These are phyloP conservation scores for Maniola jurtina DNA, from an alignment of 1,140 invertebrate genomes.

Conservation along the genomic window DNA sequence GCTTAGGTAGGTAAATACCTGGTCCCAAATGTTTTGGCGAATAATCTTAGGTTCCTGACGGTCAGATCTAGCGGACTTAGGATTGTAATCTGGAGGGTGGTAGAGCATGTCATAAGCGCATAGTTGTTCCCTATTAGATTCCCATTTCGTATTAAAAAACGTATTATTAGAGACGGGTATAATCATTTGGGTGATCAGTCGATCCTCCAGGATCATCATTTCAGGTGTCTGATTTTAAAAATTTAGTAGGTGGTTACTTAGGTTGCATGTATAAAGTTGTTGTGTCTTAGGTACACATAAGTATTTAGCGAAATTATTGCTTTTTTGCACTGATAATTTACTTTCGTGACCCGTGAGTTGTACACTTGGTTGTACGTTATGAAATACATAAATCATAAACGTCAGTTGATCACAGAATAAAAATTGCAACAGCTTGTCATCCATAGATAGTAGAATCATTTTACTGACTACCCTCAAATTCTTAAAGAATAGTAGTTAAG, in stretches of 20 bases:
- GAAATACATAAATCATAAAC: too few relatives aligned
- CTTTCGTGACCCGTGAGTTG: too few relatives aligned
- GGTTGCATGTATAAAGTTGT: too few relatives aligned
- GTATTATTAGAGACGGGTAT: conserved; percentile 60
- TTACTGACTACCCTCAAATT: too few relatives aligned
- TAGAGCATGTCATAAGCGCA: conserved; percentile 71
- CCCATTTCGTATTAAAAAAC: conserved; percentile 62
- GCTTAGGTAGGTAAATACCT: conserved; percentile 38
- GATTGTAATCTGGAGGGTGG: conserved; percentile 67
- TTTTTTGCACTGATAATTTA: too few relatives aligned
- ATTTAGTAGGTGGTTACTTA: neutral
- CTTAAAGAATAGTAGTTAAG: too few relatives aligned
- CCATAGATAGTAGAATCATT: too few relatives aligned
- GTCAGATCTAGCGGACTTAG: conserved; percentile 59
- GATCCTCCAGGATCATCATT: conserved; percentile 33
- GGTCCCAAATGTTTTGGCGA: conserved; percentile 63
- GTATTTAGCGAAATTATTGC: too few relatives aligned
- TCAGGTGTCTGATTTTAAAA: neutral
- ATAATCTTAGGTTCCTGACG: conserved; percentile 62
- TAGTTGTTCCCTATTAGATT: conserved; percentile 36
- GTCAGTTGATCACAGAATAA: too few relatives aligned
- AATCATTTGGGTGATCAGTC: conserved; percentile 52
- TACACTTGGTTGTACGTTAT: too few relatives aligned
- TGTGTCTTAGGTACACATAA: neutral
- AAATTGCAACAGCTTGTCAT: too few relatives aligned